Evolutionary conservation across 2,797 vertebrate genomes (phyloP), one percentile per base, ranked within the genome.

Genomic region (Coracias cyanogaster): DNA sequence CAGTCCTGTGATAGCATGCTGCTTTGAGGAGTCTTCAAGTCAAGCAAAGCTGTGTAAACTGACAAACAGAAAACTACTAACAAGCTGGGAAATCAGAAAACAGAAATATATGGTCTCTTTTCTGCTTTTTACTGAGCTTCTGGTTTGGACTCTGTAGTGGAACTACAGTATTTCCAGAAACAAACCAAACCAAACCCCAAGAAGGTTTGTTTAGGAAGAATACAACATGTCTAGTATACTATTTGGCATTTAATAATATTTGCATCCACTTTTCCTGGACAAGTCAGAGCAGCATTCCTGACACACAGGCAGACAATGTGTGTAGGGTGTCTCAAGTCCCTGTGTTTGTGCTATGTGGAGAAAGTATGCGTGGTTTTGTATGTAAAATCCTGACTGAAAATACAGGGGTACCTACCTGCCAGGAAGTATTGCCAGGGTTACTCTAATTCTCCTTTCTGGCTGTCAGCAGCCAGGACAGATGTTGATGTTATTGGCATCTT

Each of bases 261-360:
- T 49, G 5, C 48, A n/a, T 57, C 29, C 14, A 13, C 2, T 74
- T 70, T 94, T 93, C 22, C 57, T 67, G 33, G 54, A 41, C 37
- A 28, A 6, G 9, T 74, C 13, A 60, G 7, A 85, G 12, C 12
- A 57, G 28, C 26, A 18, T 4, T 92, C 22, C 37, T 79, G 49
- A 69, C 35, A 65, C 0, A 0, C 10, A 2, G 46, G 6, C 6
- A 74, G 35, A 29, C 48, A 69, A 14, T 0, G 0, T 31, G 13
- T 31, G 9, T 5, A 15, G 4, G 4, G 4, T 49, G 9, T 14
- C 28, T 57, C 33, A 57, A 51, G 10, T 55, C 45, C 15, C 22
- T 15, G 19, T 71, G 24, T 6, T 12, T 71, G 17, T 60, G 19
- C 20, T 86, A 8, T 17, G 33, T 1, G 2, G 69, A 73, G 48